Percentiles rank a stretch among this genome's conserved stretches.
Evolutionary conservation across 2,113 vertebrate species (phyloP).

Genomic region (Suncus etruscus): DNA sequence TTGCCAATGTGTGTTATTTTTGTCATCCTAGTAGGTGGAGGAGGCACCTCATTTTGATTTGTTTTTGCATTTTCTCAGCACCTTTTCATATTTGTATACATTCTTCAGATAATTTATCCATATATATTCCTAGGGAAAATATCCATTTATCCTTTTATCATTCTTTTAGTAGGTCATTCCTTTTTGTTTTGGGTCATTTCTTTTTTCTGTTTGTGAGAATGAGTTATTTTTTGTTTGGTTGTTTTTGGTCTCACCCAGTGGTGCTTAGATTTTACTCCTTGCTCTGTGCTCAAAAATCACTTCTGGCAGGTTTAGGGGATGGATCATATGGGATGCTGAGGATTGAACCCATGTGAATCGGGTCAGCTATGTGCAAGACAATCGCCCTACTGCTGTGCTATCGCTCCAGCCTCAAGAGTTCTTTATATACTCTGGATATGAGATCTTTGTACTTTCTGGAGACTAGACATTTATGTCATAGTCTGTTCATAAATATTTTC

Average conservation of each 20-base stretch:
- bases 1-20: background rate
- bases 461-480: background rate
- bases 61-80: background rate
- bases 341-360: too few species aligned
- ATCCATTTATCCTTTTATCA: background rate
- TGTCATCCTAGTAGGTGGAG: background rate
- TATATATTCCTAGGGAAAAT: conserved; percentile 8
- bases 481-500: conserved; percentile 17
- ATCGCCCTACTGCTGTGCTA: too few species aligned
- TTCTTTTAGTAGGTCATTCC: background rate
- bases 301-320: too few species aligned
- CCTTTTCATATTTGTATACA: background rate
- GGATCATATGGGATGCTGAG: too few species aligned
- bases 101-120: background rate
- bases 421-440: background rate
- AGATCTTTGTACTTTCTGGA: background rate
- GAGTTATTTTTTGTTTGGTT: too few species aligned
- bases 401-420: background rate
- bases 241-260: too few species aligned
- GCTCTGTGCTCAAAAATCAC: too few species aligned
- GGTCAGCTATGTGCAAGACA: background rate
- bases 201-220: too few species aligned
- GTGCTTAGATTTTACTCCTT: too few species aligned
- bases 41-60: conserved; percentile 4
- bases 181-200: background rate